Evolutionary conservation across 2,797 vertebrate genomes (phyloP), one percentile per base, ranked within the genome.

Genomic region (Diceros bicornis): DNA sequence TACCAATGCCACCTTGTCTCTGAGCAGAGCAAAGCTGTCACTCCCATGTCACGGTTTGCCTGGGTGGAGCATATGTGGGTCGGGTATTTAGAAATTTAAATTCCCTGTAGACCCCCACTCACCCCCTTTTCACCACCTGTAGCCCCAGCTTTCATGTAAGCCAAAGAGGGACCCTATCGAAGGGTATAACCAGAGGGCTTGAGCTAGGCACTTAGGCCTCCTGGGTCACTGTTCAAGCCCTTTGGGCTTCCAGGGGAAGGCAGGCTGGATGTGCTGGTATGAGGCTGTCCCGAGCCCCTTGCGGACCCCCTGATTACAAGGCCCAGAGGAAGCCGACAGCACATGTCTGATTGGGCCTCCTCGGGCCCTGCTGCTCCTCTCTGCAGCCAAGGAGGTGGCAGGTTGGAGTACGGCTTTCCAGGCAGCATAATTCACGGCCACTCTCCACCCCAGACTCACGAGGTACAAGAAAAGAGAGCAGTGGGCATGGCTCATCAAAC

Each of bases 401-500:
- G 71, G 79, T 72, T 32, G 69, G 27, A 17, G 9, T 0, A 32
- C 4, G 44, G 41, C 32, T 25, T 20, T n/a, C 64, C 6, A 13
- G 0, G 18, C 52, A 66, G 44, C 55, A 0, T 50, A 2, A 44
- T 25, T 64, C 71, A 6, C 6, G 29, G 66, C 69, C 59, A 29
- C 37, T 25, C 17, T 21, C 64, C 75, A 27, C 57, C 50, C 68
- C 77, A 64, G 59, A 20, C 34, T 14, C 12, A 6, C 41, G 37
- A 55, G n/a, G 74, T 37, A 16, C 52, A 23, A 41, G 37, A 72
- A 62, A 37, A 69, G 72, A 69, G 37, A 66, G 55, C 66, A 25
- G 32, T 6, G 18, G n/a, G 41, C 50, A 4, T 0, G 55, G 29
- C 34, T 55, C 50, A 7, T 32, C 7, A 3, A 7, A 21, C 29